Conservation (phyloP, 2,888 invertebrate species). For the Caenorhabditis wallacei region DNA sequence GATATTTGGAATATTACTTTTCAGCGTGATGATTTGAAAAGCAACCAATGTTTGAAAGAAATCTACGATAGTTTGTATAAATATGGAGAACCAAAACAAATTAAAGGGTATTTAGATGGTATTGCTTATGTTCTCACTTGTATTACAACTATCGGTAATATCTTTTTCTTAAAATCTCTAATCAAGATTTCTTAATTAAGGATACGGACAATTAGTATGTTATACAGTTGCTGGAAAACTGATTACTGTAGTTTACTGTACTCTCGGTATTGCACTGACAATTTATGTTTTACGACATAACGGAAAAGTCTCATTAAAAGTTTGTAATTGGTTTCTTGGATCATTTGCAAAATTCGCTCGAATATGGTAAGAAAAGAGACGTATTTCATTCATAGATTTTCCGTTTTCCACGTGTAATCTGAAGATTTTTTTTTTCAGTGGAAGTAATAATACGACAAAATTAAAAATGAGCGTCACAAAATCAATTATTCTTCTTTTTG, state of each 20-base stretch:
- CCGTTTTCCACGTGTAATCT: no score
- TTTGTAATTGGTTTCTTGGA: constrained; percentile 24
- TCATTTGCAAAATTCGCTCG: not conserved
- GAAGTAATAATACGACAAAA: not conserved
- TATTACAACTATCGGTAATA: constrained; percentile 46
- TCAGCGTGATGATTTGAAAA: not conserved
- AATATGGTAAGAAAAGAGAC: no score
- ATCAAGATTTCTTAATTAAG: constrained; percentile 14
- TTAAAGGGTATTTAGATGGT: constrained; percentile 15
- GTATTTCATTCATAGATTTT: no score
- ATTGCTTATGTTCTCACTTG: constrained; percentile 24
- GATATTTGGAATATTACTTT: not conserved
- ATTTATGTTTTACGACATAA: constrained; percentile 48
- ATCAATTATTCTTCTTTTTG: constrained; percentile 29
- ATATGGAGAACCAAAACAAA: constrained; percentile 17
- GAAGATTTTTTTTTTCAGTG: constrained; percentile 7
- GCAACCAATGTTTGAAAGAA: constrained; percentile 20
- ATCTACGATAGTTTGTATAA: constrained; percentile 4
- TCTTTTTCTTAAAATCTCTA: not conserved
- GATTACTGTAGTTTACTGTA: constrained; percentile 37
- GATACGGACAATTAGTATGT: constrained; percentile 41
- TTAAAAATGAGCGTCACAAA: constrained; percentile 37
- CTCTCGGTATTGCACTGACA: constrained; percentile 27
- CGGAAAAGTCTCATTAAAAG: constrained; percentile 32
- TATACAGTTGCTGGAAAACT: constrained; percentile 32